These are phyloP conservation scores for Anastrepha obliqua DNA, from an alignment of 1,140 invertebrate genomes.

Conservation along the genomic window DNA sequence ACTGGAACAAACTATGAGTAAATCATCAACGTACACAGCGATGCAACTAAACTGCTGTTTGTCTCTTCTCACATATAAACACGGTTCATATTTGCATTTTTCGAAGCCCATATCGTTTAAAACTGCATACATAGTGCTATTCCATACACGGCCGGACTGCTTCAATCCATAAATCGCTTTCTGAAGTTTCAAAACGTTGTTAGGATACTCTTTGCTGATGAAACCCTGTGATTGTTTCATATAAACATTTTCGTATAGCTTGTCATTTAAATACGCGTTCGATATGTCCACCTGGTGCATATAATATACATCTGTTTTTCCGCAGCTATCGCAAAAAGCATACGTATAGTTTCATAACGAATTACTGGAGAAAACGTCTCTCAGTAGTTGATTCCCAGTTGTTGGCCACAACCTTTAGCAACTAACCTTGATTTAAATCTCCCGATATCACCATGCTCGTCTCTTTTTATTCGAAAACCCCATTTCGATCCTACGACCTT, in stretches of 20 bases:
- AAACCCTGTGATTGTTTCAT: slow-evolving; percentile 55
- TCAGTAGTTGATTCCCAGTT: slow-evolving; percentile 67
- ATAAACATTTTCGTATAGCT: slow-evolving; percentile 53
- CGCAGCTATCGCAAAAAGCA: slow-evolving; percentile 62
- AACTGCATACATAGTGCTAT: slow-evolving; percentile 61
- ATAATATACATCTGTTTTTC: slow-evolving; percentile 38
- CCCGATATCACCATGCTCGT: slow-evolving; percentile 56
- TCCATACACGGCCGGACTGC: slow-evolving; percentile 63
- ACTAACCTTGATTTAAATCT: slow-evolving; percentile 72
- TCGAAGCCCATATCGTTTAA: slow-evolving; percentile 63
- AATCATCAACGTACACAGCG: slow-evolving; percentile 54
- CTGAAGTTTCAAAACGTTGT: slow-evolving; percentile 65
- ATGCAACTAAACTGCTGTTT: slow-evolving; percentile 10
- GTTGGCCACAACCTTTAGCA: slow-evolving; percentile 66
- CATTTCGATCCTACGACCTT: slow-evolving; percentile 57
- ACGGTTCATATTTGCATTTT: slow-evolving; percentile 63
- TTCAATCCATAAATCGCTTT: slow-evolving; percentile 67
- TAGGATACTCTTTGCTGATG: slow-evolving; percentile 2
- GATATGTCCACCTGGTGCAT: slow-evolving; percentile 56
- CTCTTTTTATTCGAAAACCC: slow-evolving; percentile 62
- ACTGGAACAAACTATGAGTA: slow-evolving; percentile 52
- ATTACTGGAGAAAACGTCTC: slow-evolving; percentile 71
- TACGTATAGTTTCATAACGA: slow-evolving; percentile 63
- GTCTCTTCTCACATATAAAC: slow-evolving; percentile 19
- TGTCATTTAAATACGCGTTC: slow-evolving; percentile 54